Evolutionary conservation across 2,888 invertebrate species (phyloP).

Genomic region (Drymonia ruficornis): DNA sequence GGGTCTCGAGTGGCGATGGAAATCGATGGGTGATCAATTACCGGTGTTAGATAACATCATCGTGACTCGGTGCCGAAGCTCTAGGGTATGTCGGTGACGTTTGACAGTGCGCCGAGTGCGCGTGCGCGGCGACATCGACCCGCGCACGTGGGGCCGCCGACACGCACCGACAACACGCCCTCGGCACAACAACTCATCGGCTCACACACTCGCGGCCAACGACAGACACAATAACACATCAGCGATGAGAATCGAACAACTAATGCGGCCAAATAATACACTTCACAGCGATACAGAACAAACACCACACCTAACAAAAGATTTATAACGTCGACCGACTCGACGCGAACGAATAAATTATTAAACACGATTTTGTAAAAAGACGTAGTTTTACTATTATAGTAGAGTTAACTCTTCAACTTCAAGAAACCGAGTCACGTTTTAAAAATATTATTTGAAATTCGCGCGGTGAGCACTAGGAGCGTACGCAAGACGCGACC

Average conservation of each 20-base stretch:
- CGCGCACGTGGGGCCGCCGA: conserved; percentile 64
- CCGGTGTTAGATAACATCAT: conserved; percentile 44
- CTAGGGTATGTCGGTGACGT: conserved; percentile 47
- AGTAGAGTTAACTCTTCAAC: too few relatives aligned
- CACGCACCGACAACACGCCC: conserved; percentile 30
- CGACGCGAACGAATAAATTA: background rate
- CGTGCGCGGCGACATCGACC: conserved; percentile 75
- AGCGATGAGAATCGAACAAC: background rate
- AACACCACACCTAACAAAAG: background rate
- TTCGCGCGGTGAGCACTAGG: conserved; percentile 8
- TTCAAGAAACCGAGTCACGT: background rate
- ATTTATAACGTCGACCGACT: background rate
- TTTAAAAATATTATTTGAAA: conserved; percentile 5
- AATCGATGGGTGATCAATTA: conserved; percentile 48
- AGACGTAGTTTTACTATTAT: background rate
- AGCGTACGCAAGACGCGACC: conserved; percentile 34
- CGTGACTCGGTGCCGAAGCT: conserved; percentile 28
- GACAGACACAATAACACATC: conserved; percentile 6
- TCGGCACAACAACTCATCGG: conserved; percentile 19
- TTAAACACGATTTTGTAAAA: background rate
- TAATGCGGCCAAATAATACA: background rate
- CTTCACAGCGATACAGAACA: conserved; percentile 4
- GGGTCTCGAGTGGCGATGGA: conserved; percentile 22
- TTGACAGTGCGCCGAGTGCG: conserved; percentile 49
- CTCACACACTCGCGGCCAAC: conserved; percentile 14